A percentile compares a stretch with the other conserved stretches of the same genome.
Evolutionary conservation across 64 coral and sea anemone genomes (phyloP).

Genomic region (Acropora yongei): DNA sequence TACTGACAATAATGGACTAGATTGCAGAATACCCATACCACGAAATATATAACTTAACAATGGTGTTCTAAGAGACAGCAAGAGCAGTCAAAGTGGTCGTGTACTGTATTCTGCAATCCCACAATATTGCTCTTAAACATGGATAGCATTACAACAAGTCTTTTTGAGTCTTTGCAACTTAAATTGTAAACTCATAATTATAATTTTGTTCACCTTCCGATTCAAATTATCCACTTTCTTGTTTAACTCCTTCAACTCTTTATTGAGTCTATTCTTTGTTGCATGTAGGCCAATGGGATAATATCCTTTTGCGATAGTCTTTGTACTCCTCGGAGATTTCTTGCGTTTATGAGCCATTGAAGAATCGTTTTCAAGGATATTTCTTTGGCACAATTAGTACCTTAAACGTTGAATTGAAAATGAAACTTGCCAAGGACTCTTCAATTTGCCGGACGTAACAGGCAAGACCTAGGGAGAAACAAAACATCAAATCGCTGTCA

Average conservation of each 20-base stretch:
- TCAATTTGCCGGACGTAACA: constrained; percentile 4
- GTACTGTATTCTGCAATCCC: background rate
- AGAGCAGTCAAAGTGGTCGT: background rate
- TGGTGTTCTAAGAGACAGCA: background rate
- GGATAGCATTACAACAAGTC: background rate
- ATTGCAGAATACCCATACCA: background rate
- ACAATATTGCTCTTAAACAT: constrained; percentile 6
- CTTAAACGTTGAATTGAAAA: no score
- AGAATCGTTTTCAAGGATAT: background rate
- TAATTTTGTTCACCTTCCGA: background rate
- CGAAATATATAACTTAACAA: constrained; percentile 15
- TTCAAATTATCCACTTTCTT: background rate
- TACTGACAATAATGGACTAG: constrained; percentile 6
- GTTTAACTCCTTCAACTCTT: background rate
- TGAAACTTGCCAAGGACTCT: background rate
- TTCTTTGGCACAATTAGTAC: background rate
- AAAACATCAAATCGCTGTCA: constrained; percentile 32
- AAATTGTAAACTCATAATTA: background rate
- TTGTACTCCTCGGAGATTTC: constrained; percentile 7
- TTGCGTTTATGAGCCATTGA: background rate
- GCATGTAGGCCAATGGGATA: constrained; percentile 10
- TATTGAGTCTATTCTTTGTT: constrained; percentile 13
- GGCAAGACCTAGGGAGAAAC: constrained; percentile 28
- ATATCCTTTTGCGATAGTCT: constrained; percentile 4
- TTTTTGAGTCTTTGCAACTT: background rate